Base-by-base conservation (phyloP, 2,797 vertebrate species). In the Neoniphon sammara region DNA sequence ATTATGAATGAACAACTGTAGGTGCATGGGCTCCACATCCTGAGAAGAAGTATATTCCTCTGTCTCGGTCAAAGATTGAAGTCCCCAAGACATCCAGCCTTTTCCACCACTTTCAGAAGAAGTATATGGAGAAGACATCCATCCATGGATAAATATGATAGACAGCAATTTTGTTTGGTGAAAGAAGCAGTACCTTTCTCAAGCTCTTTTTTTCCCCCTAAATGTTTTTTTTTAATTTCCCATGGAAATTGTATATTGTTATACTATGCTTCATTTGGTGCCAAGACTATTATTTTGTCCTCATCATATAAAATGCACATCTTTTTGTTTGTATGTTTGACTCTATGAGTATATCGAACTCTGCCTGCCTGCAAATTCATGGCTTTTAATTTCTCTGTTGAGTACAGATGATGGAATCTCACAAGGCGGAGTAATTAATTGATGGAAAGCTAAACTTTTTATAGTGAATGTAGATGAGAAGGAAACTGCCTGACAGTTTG, bases 31-130 rank as follows among this genome's bases (percentile, higher is more conserved):
- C 12, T 75, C 18, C 59, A 2, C 60, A 55, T n/a, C 54, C 73
- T 4, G 68, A 54, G 36, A 87, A 75, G 59, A 77, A 66, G 53
- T 18, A 25, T 21, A 1, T 1, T n/a, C 21, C 73, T 17, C 25
- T 17, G 1, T 2, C 1, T 2, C 39, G 47, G 1, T 11, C 31
- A 20, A 18, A 25, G 9, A 39, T 39, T 46, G 1, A 36, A 0
- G 7, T 12, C 9, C 31, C 61, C 1, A 68, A 62, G 7, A 77
- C 62, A 2, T 10, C 12, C 21, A 36, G 46, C 18, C n/a, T 88
- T 56, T 92, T 93, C 53, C 77, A 84, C 0, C 69, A 87, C 50
- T 93, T 87, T 78, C 86, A 86, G 76, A 91, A 80, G 82, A 91
- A 79, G 77, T 91, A 85, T 80, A 85, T 27, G 3, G 50, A 90